A percentile compares a stretch with the other conserved stretches of the same genome.
Conservation (phyloP, 2,113 vertebrate genomes). For the Lophius piscatorius region DNA sequence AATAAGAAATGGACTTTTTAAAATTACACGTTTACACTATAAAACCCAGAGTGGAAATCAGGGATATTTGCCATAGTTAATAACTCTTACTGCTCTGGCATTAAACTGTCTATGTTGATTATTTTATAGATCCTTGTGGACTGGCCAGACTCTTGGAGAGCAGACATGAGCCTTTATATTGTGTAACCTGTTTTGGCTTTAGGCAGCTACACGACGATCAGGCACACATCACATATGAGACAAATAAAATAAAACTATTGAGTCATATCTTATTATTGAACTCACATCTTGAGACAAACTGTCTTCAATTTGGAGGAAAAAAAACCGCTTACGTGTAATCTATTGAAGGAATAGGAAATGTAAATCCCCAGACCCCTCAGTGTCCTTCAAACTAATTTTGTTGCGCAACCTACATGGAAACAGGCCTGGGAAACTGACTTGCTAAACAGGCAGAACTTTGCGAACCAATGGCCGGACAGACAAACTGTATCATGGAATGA, state of each 20-base stretch:
- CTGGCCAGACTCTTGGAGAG: not conserved
- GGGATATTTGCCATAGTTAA: too few species aligned
- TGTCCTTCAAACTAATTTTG: slow-evolving; percentile 18
- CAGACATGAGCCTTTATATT: not conserved
- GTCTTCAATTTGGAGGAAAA: not conserved
- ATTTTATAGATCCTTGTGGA: not conserved
- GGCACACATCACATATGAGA: not conserved
- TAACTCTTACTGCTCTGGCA: too few species aligned
- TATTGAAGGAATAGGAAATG: not conserved
- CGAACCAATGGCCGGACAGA: not conserved
- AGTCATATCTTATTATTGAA: not conserved
- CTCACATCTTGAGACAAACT: not conserved
- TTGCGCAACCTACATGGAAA: slow-evolving; percentile 47
- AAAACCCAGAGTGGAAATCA: too few species aligned
- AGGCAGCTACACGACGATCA: not conserved
- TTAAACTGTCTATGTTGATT: not conserved
- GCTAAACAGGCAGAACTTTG: slow-evolving; percentile 18
- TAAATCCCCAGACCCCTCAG: not conserved
- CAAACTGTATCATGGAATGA: slow-evolving; percentile 1
- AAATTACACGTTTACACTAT: too few species aligned
- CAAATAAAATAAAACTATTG: not conserved
- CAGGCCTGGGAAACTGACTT: slow-evolving; percentile 46
- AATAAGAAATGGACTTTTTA: too few species aligned
- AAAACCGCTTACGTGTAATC: not conserved
- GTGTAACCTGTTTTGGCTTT: not conserved